Conservation (phyloP, 2,797 vertebrate genomes). For the Kryptolebias ocellatus region DNA sequence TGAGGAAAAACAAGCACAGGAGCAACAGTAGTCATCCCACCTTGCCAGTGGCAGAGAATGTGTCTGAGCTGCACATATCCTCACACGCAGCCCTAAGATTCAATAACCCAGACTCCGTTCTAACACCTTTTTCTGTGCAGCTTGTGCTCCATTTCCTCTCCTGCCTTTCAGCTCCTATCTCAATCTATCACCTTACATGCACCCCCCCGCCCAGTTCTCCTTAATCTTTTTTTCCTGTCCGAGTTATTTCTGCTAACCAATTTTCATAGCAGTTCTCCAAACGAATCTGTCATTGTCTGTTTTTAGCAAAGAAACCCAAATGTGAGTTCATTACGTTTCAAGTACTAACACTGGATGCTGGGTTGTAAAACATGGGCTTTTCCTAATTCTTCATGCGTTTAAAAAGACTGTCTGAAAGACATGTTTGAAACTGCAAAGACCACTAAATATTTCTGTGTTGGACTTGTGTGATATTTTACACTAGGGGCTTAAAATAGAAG, state of each 20-base stretch:
- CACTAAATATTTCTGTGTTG: conserved; percentile 42
- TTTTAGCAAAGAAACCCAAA: conserved; percentile 42
- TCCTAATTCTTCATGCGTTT: conserved; percentile 2
- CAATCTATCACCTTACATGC: conserved; percentile 54
- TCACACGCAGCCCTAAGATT: conserved; percentile 30
- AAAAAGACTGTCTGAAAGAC: conserved; percentile 44
- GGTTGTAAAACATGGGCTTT: conserved; percentile 33
- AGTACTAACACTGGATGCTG: conserved; percentile 42
- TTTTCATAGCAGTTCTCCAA: conserved; percentile 55
- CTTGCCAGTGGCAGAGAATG: conserved; percentile 40
- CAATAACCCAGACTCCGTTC: conserved; percentile 46
- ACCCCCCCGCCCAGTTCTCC: neutral
- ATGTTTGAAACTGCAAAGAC: conserved; percentile 57
- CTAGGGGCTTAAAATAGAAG: conserved; percentile 53
- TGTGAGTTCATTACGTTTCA: conserved; percentile 58
- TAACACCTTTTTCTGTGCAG: conserved; percentile 60
- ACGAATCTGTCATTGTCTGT: conserved; percentile 49
- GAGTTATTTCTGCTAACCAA: conserved; percentile 39
- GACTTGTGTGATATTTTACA: conserved; percentile 42
- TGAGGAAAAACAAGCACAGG: conserved; percentile 34
- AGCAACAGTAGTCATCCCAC: conserved; percentile 32
- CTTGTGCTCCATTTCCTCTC: conserved; percentile 46
- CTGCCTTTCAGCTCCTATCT: conserved; percentile 46
- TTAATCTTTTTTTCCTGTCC: conserved; percentile 42
- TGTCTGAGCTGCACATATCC: conserved; percentile 37